Conservation (phyloP, 2,113 vertebrate species). For the Eolophus roseicapilla region DNA sequence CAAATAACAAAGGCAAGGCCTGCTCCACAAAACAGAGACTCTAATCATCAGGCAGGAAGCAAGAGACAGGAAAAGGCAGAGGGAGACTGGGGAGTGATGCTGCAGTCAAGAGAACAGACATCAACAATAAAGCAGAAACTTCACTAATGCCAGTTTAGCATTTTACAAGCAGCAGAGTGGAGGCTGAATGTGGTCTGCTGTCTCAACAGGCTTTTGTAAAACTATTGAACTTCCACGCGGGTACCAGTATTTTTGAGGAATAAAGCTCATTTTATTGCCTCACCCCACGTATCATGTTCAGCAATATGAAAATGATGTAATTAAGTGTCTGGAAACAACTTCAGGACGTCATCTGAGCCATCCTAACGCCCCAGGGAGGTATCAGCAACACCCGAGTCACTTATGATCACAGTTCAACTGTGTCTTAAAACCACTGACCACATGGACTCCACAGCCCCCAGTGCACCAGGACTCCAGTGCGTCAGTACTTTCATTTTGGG, state of each 20-base stretch:
- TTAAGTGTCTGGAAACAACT: accelerated
- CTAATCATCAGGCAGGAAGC: not conserved
- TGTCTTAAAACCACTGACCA: not conserved
- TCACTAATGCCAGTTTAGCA: not conserved
- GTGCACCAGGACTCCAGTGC: not conserved
- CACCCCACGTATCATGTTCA: not conserved
- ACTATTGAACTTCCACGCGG: not conserved
- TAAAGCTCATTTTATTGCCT: not conserved
- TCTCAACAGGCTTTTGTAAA: not conserved
- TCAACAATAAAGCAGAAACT: not conserved
- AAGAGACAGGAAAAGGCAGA: conserved; percentile 1
- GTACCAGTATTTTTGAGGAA: not conserved
- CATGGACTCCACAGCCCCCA: accelerated
- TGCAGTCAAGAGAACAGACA: not conserved
- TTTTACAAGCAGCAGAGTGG: not conserved
- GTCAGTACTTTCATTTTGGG: not conserved
- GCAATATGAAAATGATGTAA: not conserved
- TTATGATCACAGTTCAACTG: not conserved
- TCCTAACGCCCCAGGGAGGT: not conserved
- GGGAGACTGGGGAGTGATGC: not conserved
- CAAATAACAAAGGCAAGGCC: not conserved
- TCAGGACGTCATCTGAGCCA: not conserved
- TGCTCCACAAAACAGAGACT: not conserved
- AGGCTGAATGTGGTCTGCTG: not conserved
- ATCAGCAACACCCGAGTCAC: accelerated